Percentiles rank a stretch among this genome's conserved stretches.
Evolutionary conservation across 2,797 vertebrate genomes (phyloP).

Genomic region (Tragelaphus oryx): DNA sequence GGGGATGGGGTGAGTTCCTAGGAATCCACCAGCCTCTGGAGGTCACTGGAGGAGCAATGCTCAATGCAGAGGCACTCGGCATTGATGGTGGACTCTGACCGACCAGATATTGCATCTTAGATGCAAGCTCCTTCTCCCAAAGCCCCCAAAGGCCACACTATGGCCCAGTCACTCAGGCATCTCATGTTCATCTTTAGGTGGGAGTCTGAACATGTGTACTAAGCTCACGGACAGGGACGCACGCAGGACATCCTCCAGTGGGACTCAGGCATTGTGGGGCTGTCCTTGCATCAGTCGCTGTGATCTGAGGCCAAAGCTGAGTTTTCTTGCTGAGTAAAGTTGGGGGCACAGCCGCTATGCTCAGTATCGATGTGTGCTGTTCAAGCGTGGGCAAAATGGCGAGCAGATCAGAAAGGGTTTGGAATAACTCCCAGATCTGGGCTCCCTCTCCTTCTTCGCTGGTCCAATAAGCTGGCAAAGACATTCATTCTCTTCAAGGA

Average conservation of each 20-base stretch:
- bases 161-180: too few species aligned
- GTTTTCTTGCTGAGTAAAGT: neutral
- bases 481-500: neutral
- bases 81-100: neutral
- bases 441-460: neutral
- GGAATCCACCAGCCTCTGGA: neutral
- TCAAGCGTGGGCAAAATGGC: neutral
- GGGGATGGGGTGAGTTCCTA: neutral
- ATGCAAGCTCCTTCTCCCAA: neutral
- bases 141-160: neutral
- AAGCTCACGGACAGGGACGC: neutral
- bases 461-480: neutral
- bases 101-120: neutral
- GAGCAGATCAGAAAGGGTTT: neutral
- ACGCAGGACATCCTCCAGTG: neutral
- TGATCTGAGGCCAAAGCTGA: neutral
- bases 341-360: neutral
- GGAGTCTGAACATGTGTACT: neutral
- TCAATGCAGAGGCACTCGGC: accelerated
- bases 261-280: neutral
- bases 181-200: neutral
- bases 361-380: neutral
- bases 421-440: neutral
- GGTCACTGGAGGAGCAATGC: neutral
- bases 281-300: neutral